Base-by-base conservation (phyloP, 1,140 invertebrate species). In the Campoletis sonorensis region DNA sequence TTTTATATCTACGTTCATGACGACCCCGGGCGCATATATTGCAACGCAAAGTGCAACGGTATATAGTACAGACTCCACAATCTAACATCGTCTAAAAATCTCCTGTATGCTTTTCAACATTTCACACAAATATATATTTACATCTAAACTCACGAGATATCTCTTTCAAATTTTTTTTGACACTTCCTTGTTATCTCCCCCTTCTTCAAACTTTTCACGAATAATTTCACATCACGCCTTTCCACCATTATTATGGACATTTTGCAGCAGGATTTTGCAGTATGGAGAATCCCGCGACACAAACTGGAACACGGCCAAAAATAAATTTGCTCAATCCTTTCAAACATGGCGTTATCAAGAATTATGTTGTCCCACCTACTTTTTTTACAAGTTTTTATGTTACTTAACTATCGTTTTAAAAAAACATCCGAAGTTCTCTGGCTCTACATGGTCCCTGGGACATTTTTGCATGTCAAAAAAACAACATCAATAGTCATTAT, bases 1-100 rank as follows among this genome's bases (percentile, higher is more conserved):
- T 80, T 79, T 79, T 84, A 81, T 82, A 79, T 61, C 51, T 33
- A 21, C 40, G 49, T 58, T 76, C 26, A 49, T 33, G 21, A 76
- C 72, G 16, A 76, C 72, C 72, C 51, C 49, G 49, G 72, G 72
- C 45, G 72, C 26, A 51, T 73, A 51, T 73, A 51, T 51, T 58
- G 72, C 72, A 51, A 76, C 72, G 49, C 23, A 11, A 58, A 58
- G 72, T 76, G 72, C 72, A 76, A 76, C 72, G 72, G 49, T 76
- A 51, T 51, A 58, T 76, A 58, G 21, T 58, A 54, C 37, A 70
- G 51, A 71, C 80, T 79, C 72, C 73, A 80, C 71, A 37, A 40
- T 58, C 72, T 54, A 76, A 21, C 26, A 76, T 76, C 49, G 51
- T 58, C 51, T 18, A 76, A 58, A 54, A 8, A 76, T 76, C 49